A percentile compares a stretch with the other conserved stretches of the same genome.
Conservation (phyloP, 2,797 vertebrate species). For the Amniataba percoides region DNA sequence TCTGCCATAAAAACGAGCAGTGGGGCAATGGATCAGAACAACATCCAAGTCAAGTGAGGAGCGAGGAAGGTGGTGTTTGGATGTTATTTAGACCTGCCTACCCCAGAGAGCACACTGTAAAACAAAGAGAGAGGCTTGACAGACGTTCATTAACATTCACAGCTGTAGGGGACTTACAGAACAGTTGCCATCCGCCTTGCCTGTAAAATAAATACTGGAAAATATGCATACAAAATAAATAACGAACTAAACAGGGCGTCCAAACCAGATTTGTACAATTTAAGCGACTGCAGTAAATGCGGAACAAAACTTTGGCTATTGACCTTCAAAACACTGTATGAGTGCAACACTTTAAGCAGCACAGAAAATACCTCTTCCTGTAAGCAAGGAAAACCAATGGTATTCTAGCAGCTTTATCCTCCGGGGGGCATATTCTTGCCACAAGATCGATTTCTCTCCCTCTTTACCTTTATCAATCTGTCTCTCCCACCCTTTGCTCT, state of each 20-base stretch:
- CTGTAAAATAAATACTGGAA: neutral
- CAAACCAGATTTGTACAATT: neutral
- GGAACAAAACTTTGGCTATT: constrained; percentile 20
- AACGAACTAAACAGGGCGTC: neutral
- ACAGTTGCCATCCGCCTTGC: neutral
- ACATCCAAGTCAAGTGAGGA: neutral
- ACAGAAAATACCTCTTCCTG: constrained; percentile 29
- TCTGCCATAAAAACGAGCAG: neutral
- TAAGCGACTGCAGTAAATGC: neutral
- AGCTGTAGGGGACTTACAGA: constrained; percentile 23
- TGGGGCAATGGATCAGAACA: neutral
- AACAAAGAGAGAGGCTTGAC: constrained; percentile 4
- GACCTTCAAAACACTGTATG: constrained; percentile 20
- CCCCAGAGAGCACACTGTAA: neutral
- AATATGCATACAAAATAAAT: neutral
- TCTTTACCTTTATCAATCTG: constrained; percentile 68
- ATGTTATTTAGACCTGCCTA: constrained; percentile 13
- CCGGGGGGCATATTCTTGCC: constrained; percentile 53
- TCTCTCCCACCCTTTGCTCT: constrained; percentile 35
- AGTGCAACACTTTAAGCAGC: neutral
- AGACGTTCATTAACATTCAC: constrained; percentile 27
- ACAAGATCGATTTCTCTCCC: constrained; percentile 58
- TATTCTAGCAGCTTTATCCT: constrained; percentile 49
- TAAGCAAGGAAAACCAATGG: constrained; percentile 40
- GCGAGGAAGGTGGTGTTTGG: neutral